phyloP scores from a whole-genome alignment of 2,888 invertebrate genomes.

The Drosophila picticornis region DNA sequence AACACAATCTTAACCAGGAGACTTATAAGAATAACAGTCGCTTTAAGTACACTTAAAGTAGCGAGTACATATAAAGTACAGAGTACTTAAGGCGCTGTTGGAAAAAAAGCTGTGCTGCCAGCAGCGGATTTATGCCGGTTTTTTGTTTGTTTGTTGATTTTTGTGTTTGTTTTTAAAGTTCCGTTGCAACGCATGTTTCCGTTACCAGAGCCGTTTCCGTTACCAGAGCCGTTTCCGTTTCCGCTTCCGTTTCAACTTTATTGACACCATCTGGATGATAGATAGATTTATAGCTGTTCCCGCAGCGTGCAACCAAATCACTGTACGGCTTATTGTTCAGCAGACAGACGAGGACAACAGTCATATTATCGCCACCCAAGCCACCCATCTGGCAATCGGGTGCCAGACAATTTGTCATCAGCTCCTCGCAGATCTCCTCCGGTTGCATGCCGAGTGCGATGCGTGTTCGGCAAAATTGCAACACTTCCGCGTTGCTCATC shows the following conservation, averaged over 20 bases:
- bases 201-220: slow-evolving; percentile 12
- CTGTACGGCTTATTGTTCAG: slow-evolving; percentile 84
- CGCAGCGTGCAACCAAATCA: slow-evolving; percentile 83
- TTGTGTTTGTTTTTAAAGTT: slow-evolving; percentile 23
- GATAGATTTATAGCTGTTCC: slow-evolving; percentile 26
- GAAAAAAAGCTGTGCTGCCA: slow-evolving; percentile 41
- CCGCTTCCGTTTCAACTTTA: slow-evolving; percentile 8
- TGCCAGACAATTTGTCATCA: slow-evolving; percentile 97
- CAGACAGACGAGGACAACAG: slow-evolving; percentile 95
- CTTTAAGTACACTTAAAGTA: slow-evolving; percentile 48
- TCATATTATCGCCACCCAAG: slow-evolving; percentile 99
- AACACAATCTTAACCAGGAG: slow-evolving; percentile 5
- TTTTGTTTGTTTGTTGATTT: neutral
- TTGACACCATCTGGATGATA: slow-evolving; percentile 30
- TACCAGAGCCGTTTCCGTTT: slow-evolving; percentile 15
- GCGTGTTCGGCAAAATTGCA: slow-evolving; percentile 94
- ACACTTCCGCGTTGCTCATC: slow-evolving; percentile 96
- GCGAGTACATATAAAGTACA: slow-evolving; percentile 32
- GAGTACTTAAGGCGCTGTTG: slow-evolving; percentile 53
- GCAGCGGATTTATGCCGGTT: slow-evolving; percentile 57
- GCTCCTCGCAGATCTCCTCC: slow-evolving; percentile 97
- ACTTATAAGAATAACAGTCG: slow-evolving; percentile 2
- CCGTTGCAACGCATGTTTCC: slow-evolving; percentile 11
- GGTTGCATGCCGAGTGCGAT: slow-evolving; percentile 94
- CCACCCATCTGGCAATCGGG: slow-evolving; percentile 99